Conservation (phyloP, 2,113 vertebrate genomes). For the Pygoscelis antarcticus region DNA sequence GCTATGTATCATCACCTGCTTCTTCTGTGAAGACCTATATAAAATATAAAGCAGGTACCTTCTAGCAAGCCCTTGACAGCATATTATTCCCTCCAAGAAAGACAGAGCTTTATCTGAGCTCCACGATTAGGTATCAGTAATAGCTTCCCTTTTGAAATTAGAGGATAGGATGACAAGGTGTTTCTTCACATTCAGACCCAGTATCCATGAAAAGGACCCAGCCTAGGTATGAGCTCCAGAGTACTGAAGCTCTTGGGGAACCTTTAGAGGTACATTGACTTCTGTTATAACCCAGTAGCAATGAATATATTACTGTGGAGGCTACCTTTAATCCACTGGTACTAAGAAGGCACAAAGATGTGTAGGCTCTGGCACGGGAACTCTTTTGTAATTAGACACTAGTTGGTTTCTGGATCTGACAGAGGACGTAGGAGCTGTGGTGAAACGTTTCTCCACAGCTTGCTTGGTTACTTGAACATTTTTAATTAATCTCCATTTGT, state of each 20-base stretch:
- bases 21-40: background rate
- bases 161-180: background rate
- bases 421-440: background rate
- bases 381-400: background rate
- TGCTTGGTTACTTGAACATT: background rate
- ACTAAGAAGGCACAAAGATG: background rate
- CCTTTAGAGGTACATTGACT: background rate
- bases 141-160: background rate
- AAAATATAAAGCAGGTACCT: background rate
- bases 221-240: background rate
- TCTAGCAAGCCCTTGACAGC: background rate
- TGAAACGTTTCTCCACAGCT: background rate
- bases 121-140: background rate
- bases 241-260: background rate
- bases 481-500: background rate
- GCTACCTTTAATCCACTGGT: background rate
- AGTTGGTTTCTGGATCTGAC: background rate
- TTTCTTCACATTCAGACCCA: background rate
- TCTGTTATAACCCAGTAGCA: background rate
- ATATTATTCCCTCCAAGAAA: background rate
- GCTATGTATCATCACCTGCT: background rate
- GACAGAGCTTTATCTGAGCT: background rate
- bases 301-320: background rate
- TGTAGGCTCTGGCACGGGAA: background rate
- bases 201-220: background rate